Evolutionary conservation across 2,113 vertebrate genomes (phyloP).

Genomic region (Miniopterus natalensis): DNA sequence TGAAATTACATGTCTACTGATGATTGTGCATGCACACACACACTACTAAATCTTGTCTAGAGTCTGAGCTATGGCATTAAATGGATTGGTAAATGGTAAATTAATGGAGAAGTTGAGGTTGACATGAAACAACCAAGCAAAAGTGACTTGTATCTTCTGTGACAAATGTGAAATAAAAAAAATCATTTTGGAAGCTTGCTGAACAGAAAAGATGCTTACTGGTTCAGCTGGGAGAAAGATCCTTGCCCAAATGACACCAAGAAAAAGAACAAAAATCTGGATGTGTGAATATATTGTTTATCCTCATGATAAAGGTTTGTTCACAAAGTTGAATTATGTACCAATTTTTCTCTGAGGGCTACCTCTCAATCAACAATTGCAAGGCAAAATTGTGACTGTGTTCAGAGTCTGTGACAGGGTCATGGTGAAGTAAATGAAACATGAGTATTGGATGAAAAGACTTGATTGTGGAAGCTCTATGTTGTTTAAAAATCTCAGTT

Average conservation of each 20-base stretch:
- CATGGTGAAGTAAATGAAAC: background rate
- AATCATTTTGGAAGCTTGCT: background rate
- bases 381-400: constrained; percentile 27
- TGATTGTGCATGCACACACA: background rate
- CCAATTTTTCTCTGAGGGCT: background rate
- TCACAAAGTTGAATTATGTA: background rate
- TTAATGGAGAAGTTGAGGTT: background rate
- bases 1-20: background rate
- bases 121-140: background rate
- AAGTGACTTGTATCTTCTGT: background rate
- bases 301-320: constrained; percentile 1
- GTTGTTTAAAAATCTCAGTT: constrained; percentile 39
- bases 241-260: background rate
- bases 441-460: background rate
- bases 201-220: background rate
- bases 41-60: background rate
- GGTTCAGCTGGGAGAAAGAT: background rate
- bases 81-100: background rate
- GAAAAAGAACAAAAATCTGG: background rate
- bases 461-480: background rate
- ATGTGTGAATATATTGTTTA: background rate
- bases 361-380: background rate
- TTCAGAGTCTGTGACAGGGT: background rate
- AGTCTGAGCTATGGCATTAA: background rate
- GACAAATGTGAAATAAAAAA: constrained; percentile 24